Evolutionary conservation across 2,797 vertebrate genomes (phyloP), one percentile per base, ranked within the genome.

Genomic region (Lemur catta): DNA sequence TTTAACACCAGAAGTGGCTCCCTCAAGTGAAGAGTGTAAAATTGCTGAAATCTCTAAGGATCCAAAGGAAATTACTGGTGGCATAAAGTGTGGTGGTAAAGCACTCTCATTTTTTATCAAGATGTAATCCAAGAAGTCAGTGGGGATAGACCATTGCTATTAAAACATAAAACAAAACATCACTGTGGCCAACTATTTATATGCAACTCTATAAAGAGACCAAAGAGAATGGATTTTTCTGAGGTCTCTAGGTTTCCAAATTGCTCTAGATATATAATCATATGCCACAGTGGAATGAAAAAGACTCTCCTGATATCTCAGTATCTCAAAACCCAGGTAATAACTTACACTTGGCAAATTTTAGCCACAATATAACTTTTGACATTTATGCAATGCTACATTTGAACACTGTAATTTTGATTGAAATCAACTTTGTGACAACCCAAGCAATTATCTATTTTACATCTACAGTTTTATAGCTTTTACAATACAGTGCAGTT

Each of bases 101-200:
- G 28, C 75, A 69, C 50, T 75, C 30, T 91, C 76, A 46, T 74
- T 93, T 80, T 91, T 94, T 89, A 94, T 87, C 79, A 95, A 91
- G 78, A 76, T 61, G n/a, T 72, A 91, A 95, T 89, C 48, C 59
- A 89, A 65, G 52, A 79, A 80, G 50, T 93, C 93, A 87, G 48
- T 59, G 55, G 91, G 88, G 89, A 95, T 20, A 28, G 2, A 59
- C 24, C 72, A 91, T 33, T 79, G 33, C 55, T 85, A 38, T 89
- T 87, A 93, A 86, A 96, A 85, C 79, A 93, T 84, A 93, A 96
- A 93, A 75, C 43, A 84, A 89, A 96, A 85, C 84, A 95, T 67
- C 86, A 65, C 33, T 35, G 30, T 89, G 82, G 33, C 57, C 80
- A 90, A 41, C 8, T 81, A 81, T 94, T 91, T 93, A 91, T 93